Base-by-base conservation (phyloP, 1,140 invertebrate species). In the Scaptomyza hsui region DNA sequence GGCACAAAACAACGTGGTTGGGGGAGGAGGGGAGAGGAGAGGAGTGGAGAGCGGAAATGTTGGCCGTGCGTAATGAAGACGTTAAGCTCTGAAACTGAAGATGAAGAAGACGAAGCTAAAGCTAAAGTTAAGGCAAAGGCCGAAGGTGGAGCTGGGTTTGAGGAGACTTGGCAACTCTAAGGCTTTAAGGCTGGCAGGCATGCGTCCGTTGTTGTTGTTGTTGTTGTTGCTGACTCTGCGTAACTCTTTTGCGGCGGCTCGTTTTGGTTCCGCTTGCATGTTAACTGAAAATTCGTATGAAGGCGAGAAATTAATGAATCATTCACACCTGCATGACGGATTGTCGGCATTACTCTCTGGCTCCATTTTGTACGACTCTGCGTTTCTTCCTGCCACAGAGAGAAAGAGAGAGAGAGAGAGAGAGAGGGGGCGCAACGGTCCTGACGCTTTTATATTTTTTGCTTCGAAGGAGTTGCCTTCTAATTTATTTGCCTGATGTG, bases 261-360 rank as follows among this genome's bases (percentile, higher is more conserved):
- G 77, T 81, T 88, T 88, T 64, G 75, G 82, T 88, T 88, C 78
- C 82, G 78, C 82, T 89, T 89, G 83, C 83, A 89, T 89, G 83
- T 89, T 89, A 89, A 89, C 83, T 88, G 75, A 89, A 88, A 89
- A 89, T 89, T 89, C 83, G 83, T 89, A 89, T 89, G 88, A 90
- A 90, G 88, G 88, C 82, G 88, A 90, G 79, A 90, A 90, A 90
- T 90, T 90, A 90, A 90, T 90, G 88, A 90, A 90, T 90, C 88
- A 90, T 90, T 90, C 88, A 90, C 88, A 90, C 88, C 88, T 90
- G 88, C 88, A 90, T 90, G 88, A 90, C 88, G 88, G 88, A 90
- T 90, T 90, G 88, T 82, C 89, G 82, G 88, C 79, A 86, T 89
- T 86, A 82, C 78, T 88, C 78, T 74, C 53, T 49, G 55, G 67